Percentiles rank a stretch among this genome's conserved stretches.
These are phyloP conservation scores for Drosophila tristis DNA, from an alignment of 1,140 invertebrate genomes.

Conservation along the genomic window DNA sequence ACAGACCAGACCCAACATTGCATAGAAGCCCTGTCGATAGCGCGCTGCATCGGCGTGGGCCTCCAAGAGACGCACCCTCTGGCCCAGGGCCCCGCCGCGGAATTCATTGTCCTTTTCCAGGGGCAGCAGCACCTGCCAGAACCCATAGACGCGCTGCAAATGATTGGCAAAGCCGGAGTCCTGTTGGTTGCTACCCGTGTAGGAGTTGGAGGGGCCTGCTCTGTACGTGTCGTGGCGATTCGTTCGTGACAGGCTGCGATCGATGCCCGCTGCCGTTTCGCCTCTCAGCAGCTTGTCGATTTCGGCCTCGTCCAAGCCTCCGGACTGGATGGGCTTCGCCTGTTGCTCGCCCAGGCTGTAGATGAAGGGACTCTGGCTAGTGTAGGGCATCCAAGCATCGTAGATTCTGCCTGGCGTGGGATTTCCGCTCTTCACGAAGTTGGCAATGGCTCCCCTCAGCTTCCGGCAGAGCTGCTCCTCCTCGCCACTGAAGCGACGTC, in stretches of 20 bases:
- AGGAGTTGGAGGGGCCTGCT: constrained; percentile 29
- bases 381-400: constrained; percentile 87
- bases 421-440: constrained; percentile 87
- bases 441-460: constrained; percentile 86
- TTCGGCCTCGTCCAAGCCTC: constrained; percentile 40
- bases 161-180: constrained; percentile 71
- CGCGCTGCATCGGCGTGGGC: constrained; percentile 74
- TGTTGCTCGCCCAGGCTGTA: constrained; percentile 82
- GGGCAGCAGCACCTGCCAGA: constrained; percentile 76
- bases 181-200: constrained; percentile 53
- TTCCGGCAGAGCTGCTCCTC: constrained; percentile 86
- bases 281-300: constrained; percentile 56
- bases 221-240: constrained; percentile 61
- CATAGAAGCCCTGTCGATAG: constrained; percentile 81
- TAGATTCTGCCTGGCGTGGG: constrained; percentile 86
- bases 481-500: constrained; percentile 85
- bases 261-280: constrained; percentile 33
- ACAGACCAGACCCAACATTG: constrained; percentile 69
- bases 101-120: constrained; percentile 39
- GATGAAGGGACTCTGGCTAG: constrained; percentile 84
- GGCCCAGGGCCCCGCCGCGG: constrained; percentile 31
- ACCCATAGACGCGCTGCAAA: constrained; percentile 67
- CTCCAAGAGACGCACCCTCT: constrained; percentile 65
- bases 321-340: constrained; percentile 23
- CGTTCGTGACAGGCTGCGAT: constrained; percentile 64